Percentiles rank a stretch among this genome's conserved stretches.
These are phyloP conservation scores for Zaprionus inermis DNA, from an alignment of 1,140 invertebrate species.

Conservation along the genomic window DNA sequence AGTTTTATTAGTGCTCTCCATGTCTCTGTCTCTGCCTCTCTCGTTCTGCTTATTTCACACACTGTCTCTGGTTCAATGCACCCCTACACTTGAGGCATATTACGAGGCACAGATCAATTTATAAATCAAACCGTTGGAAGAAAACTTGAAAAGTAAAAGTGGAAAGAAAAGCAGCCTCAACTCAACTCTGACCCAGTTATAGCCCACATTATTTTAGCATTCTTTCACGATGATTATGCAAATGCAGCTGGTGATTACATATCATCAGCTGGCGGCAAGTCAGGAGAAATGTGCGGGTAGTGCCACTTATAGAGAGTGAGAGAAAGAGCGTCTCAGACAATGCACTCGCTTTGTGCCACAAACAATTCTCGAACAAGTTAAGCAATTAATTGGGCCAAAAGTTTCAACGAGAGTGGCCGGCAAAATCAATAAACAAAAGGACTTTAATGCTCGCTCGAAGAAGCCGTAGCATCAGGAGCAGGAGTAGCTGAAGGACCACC, in stretches of 20 bases:
- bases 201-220: conserved; percentile 53
- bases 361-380: conserved; percentile 12
- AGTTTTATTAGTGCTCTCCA: conserved; percentile 67
- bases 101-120: conserved; percentile 44
- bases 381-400: conserved; percentile 30
- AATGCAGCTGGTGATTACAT: conserved; percentile 59
- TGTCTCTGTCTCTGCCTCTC: neutral
- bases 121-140: conserved; percentile 42
- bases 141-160: conserved; percentile 43
- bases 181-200: conserved; percentile 60
- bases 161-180: neutral
- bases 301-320: neutral
- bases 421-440: conserved; percentile 70
- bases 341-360: conserved; percentile 6
- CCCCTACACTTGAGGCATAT: conserved; percentile 32
- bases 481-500: neutral
- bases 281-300: neutral
- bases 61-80: conserved; percentile 49
- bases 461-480: neutral
- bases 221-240: conserved; percentile 61
- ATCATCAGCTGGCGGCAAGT: neutral
- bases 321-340: conserved; percentile 3
- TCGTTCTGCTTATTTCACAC: neutral
- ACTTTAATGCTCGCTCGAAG: conserved; percentile 36
- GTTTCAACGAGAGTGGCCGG: conserved; percentile 4